Conservation (phyloP, 2,888 invertebrate genomes). For the Kuschelorhynchus macadamiae region DNA sequence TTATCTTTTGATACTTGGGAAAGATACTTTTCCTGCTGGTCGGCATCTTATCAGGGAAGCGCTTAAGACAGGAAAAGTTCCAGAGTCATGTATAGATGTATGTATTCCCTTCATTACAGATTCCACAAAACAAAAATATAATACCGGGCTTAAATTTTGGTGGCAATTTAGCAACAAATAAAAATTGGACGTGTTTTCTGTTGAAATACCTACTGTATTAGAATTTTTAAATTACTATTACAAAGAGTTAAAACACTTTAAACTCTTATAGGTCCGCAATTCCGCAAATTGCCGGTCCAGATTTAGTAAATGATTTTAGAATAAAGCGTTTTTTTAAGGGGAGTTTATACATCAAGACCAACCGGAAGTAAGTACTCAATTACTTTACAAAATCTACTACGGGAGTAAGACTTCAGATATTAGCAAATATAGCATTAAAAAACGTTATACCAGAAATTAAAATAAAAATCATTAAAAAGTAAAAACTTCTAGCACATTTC, state of each 20-base stretch:
- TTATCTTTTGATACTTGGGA: slow-evolving; percentile 7
- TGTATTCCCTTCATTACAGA: slow-evolving; percentile 14
- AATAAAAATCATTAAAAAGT: slow-evolving; percentile 17
- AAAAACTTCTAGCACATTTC: slow-evolving; percentile 20
- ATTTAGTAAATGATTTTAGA: too few species aligned
- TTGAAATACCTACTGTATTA: slow-evolving; percentile 6
- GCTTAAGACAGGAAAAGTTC: slow-evolving; percentile 4
- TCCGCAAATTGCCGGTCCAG: too few species aligned
- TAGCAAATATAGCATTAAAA: slow-evolving; percentile 19
- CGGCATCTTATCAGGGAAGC: slow-evolving; percentile 20
- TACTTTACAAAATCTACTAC: slow-evolving; percentile 22
- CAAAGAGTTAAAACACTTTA: neutral
- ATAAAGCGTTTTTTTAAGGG: neutral
- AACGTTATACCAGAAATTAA: slow-evolving; percentile 15
- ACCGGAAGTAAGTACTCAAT: neutral
- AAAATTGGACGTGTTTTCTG: neutral
- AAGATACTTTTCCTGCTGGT: slow-evolving; percentile 9
- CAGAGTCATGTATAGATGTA: slow-evolving; percentile 18
- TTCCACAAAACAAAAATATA: slow-evolving; percentile 16
- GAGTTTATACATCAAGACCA: neutral
- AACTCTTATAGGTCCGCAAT: neutral
- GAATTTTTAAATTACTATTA: slow-evolving; percentile 24
- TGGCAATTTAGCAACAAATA: slow-evolving; percentile 13
- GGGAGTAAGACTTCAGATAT: slow-evolving; percentile 35
- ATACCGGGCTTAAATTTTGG: slow-evolving; percentile 16